These are phyloP conservation scores for Rhamnusium bicolor DNA, from an alignment of 2,888 invertebrate species.

Conservation along the genomic window DNA sequence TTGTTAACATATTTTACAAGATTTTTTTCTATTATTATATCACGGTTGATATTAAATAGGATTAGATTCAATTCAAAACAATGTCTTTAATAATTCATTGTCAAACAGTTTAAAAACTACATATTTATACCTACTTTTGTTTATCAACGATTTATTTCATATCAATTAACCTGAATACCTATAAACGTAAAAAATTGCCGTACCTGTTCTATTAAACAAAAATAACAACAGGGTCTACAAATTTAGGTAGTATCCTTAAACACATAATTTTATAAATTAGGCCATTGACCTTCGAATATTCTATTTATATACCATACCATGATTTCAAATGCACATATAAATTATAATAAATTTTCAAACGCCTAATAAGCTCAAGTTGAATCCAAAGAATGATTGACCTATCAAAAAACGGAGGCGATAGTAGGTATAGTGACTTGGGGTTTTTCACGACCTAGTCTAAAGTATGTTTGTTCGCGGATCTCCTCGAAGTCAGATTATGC, in stretches of 20 bases:
- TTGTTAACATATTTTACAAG: too few species aligned
- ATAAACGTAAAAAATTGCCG: too few species aligned
- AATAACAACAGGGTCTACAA: not conserved
- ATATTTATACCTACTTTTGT: too few species aligned
- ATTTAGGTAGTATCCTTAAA: not conserved
- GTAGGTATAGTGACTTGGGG: not conserved
- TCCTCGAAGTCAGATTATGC: constrained; percentile 16
- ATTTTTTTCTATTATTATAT: too few species aligned
- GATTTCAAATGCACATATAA: constrained; percentile 4
- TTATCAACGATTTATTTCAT: too few species aligned
- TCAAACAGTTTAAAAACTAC: too few species aligned
- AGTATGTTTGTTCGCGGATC: constrained; percentile 12
- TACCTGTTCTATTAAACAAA: not conserved
- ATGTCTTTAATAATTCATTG: too few species aligned
- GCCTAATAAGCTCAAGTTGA: constrained; percentile 11
- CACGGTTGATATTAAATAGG: too few species aligned
- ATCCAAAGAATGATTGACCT: constrained; percentile 6
- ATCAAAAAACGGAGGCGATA: constrained; percentile 18
- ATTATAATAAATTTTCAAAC: constrained; percentile 7
- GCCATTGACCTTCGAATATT: constrained; percentile 13
- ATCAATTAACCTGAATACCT: too few species aligned
- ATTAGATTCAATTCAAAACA: too few species aligned
- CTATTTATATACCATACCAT: not conserved
- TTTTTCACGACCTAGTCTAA: constrained; percentile 24
- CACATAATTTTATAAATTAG: constrained; percentile 2